These are phyloP conservation scores for Nymphicus hollandicus DNA, from an alignment of 2,113 vertebrate genomes.

Conservation along the genomic window DNA sequence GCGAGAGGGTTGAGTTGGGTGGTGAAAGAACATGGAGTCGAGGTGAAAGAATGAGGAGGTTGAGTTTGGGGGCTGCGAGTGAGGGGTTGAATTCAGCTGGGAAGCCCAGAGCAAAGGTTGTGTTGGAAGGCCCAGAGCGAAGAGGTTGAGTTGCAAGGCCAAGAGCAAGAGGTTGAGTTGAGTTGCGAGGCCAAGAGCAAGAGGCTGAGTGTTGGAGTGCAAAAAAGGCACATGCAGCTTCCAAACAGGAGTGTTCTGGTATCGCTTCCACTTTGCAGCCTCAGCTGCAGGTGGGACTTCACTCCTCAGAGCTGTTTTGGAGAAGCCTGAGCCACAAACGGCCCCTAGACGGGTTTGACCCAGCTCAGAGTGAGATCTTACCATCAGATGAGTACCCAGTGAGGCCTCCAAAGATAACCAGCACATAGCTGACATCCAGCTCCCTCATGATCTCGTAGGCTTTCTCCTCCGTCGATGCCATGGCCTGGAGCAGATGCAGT, in stretches of 20 bases:
- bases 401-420: constrained; percentile 97
- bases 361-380: not conserved
- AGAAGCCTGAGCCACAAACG: fast-evolving
- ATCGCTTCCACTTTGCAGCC: fast-evolving
- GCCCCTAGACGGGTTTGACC: fast-evolving
- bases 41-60: not conserved
- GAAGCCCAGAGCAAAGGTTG: not conserved
- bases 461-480: constrained; percentile 95
- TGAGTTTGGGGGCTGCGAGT: not conserved
- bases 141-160: not conserved
- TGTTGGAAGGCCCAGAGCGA: too few relatives aligned
- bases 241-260: not conserved
- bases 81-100: not conserved
- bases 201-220: fast-evolving
- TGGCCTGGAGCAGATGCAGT: constrained; percentile 76
- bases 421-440: constrained; percentile 95
- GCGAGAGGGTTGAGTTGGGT: not conserved
- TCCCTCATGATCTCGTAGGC: constrained; percentile 99
- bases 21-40: not conserved
- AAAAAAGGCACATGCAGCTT: fast-evolving
- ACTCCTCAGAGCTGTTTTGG: not conserved
- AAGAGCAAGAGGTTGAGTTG: not conserved
- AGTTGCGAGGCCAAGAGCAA: not conserved
- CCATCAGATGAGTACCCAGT: constrained; percentile 97
- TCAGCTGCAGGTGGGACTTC: not conserved